phyloP scores from a whole-genome alignment of 2,797 vertebrate species.

The Micromesistius poutassou region DNA sequence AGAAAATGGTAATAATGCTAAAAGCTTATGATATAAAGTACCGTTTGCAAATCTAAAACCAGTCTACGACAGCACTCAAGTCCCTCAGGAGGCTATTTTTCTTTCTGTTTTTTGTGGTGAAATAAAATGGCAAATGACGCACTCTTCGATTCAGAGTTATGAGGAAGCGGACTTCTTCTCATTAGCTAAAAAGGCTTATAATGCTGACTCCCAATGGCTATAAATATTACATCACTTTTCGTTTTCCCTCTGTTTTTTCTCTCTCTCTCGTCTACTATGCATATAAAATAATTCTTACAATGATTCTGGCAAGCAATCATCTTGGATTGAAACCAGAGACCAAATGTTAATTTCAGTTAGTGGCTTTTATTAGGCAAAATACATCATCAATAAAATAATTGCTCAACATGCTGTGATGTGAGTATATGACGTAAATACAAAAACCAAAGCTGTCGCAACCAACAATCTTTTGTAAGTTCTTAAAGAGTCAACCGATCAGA shows the following conservation, averaged over 20 bases:
- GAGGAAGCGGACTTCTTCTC: slow-evolving; percentile 48
- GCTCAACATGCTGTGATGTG: neutral
- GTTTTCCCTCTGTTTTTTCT: slow-evolving; percentile 7
- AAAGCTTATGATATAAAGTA: slow-evolving; percentile 47
- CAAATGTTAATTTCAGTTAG: neutral
- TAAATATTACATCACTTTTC: slow-evolving; percentile 49
- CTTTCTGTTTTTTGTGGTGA: neutral
- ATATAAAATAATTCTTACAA: neutral
- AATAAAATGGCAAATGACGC: slow-evolving; percentile 5
- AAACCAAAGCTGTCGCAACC: neutral
- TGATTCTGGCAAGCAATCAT: neutral
- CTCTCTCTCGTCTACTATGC: neutral
- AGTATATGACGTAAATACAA: neutral
- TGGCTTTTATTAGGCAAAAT: neutral
- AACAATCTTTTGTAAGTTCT: neutral
- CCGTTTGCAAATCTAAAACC: slow-evolving; percentile 13
- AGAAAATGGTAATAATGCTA: slow-evolving; percentile 52
- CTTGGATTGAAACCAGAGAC: neutral
- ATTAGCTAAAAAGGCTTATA: slow-evolving; percentile 64
- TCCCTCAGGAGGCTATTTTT: neutral
- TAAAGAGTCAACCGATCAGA: neutral
- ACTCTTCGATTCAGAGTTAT: slow-evolving; percentile 55
- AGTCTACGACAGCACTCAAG: neutral
- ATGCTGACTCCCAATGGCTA: slow-evolving; percentile 54
- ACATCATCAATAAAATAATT: neutral